Base-by-base conservation (phyloP, 2,888 invertebrate species). In the Ceraclea dissimilis region DNA sequence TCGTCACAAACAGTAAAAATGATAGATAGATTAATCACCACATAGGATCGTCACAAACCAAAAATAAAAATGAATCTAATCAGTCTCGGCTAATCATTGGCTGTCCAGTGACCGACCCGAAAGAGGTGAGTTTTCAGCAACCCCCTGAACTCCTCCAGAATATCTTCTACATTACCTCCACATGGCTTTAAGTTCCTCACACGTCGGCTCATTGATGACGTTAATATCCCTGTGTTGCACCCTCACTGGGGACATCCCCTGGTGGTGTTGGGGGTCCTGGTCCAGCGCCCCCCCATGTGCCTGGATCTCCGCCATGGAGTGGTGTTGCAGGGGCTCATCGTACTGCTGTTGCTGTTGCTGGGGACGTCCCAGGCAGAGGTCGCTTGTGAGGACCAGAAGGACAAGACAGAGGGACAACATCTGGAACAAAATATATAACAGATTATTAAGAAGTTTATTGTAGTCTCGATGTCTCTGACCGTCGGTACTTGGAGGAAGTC, bases 181-280 rank as follows among this genome's bases (percentile, higher is more conserved):
- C 91, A 93, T 93, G 10, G 89, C 88, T 59, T 91, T 84, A 50
- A 93, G 78, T 68, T 93, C 88, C 63, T 92, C 90, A 70, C 93
- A 93, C 52, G 84, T 85, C 1, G 93, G 93, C 67, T 93, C 93
- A 33, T 82, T 79, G 17, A 73, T 69, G 63, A 79, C 74, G 53
- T 68, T 69, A 62, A 72, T 69, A 63, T 78, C 78, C 1, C 77
- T 69, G 39, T 56, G 47, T 51, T 62, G 60, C 43, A 75, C 72
- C 46, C 76, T 68, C 8, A 70, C 70, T 17, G 71, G 68, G 10
- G 75, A 66, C 21, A 73, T 71, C 2, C 74, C 70, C 62, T 76
- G 67, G 57, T 74, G 64, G 51, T 75, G 74, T 63, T 76, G 75
- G 11, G 46, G 31, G 56, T 75, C 43, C 51, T 33, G 48, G 43